Evolutionary conservation across 2,888 invertebrate genomes (phyloP), one percentile per base, ranked within the genome.

Genomic region (Ceratothoa steindachneri): DNA sequence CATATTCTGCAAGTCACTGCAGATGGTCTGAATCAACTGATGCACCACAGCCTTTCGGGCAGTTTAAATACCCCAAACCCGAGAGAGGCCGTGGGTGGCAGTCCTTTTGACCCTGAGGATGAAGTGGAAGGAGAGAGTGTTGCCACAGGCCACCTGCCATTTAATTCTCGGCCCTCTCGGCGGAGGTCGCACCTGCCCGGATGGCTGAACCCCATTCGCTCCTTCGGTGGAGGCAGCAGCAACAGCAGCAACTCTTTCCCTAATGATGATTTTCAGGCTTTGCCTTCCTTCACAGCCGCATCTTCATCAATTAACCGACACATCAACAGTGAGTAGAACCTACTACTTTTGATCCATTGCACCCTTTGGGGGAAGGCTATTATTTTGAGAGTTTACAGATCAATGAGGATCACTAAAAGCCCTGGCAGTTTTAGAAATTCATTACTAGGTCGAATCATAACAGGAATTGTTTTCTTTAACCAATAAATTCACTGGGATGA

Each of bases 21-120:
- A 5, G 71, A 74, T 28, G 60, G 74, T 15, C 55, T 74, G 24
- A 74, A 71, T 65, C 71, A 71, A 30, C 60, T 74, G 22, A 71
- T 74, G 12, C 67, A 68, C 27, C 71, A 71, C 12, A 60, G 60
- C 27, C 60, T 60, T 12, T 60, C 60, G 1, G 41, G 41, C 7
- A 41, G 41, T 15, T 15, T 41, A 5, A 24, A 9, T 60, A 22
- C 19, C 27, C 19, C 52, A n/a, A 15, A n/a, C 1, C 27, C 12
- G 24, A 60, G 60, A 24, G 60, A 60, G 24, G 41, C 15, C 7
- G 41, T 5, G 15, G 41, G 41, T 9, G 41, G 41, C 5, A 15
- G 41, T 9, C 41, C 41, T 41, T 60, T 60, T 60, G 60, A 60
- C 24, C 19, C 60, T 24, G 60, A 60, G 24, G 60, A 60, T 60